phyloP scores from a whole-genome alignment of 2,113 vertebrate genomes.

The Ancistrus triradiatus region DNA sequence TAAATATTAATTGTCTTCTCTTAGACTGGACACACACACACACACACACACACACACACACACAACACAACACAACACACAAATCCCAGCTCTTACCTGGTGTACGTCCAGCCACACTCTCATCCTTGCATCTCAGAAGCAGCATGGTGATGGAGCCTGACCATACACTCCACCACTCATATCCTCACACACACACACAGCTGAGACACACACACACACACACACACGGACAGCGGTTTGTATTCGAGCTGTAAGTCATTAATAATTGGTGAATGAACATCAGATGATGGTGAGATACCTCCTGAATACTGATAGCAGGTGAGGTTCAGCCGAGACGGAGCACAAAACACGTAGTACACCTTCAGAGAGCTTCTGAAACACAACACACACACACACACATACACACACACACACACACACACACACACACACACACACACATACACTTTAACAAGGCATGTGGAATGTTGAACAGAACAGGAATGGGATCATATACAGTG shows the following conservation, averaged over 20 bases:
- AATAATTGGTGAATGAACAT: background rate
- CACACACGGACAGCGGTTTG: constrained; percentile 23
- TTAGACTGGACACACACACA: background rate
- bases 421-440: constrained; percentile 25
- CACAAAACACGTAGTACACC: background rate
- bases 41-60: too few relatives aligned
- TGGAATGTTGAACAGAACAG: too few relatives aligned
- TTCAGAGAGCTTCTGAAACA: background rate
- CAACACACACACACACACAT: constrained; percentile 30
- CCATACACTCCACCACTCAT: constrained; percentile 72
- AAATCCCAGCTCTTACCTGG: constrained; percentile 61
- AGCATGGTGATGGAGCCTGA: constrained; percentile 73
- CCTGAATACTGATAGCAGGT: background rate
- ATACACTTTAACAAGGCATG: constrained; percentile 13
- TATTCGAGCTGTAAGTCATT: background rate
- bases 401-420: constrained; percentile 10
- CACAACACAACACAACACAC: too few relatives aligned
- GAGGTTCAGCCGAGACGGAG: background rate
- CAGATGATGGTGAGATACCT: background rate
- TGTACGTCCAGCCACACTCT: constrained; percentile 68
- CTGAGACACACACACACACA: constrained; percentile 48
- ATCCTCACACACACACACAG: constrained; percentile 55
- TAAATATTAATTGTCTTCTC: too few relatives aligned
- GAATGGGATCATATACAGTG: too few relatives aligned
- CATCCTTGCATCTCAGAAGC: constrained; percentile 72